phyloP scores from a whole-genome alignment of 64 coral and sea anemone genomes.

The Actinia equina region DNA sequence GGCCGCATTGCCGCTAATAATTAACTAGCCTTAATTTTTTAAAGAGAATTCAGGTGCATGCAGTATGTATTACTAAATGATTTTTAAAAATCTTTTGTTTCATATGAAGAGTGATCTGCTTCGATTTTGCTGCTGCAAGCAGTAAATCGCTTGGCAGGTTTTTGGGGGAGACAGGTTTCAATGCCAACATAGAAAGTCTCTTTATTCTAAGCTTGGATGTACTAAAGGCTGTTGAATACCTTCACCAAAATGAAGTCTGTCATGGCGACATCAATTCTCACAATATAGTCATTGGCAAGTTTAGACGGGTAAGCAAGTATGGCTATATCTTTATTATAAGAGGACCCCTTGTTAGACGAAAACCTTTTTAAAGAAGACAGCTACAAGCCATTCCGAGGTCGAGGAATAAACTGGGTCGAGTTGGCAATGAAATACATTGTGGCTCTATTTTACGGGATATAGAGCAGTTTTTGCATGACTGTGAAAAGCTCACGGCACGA shows the following conservation, averaged over 20 bases:
- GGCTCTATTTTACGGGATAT: no score
- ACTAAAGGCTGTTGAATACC: slow-evolving; percentile 64
- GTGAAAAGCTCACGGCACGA: no score
- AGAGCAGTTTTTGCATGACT: no score
- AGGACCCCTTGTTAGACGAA: no score
- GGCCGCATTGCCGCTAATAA: not conserved
- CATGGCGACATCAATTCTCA: slow-evolving; percentile 57
- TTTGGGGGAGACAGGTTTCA: slow-evolving; percentile 5
- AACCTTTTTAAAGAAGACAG: no score
- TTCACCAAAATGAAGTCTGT: slow-evolving; percentile 52
- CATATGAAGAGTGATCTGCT: not conserved
- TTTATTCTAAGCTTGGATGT: slow-evolving; percentile 45
- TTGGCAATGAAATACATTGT: no score
- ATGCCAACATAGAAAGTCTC: slow-evolving; percentile 26
- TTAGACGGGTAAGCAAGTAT: slow-evolving; percentile 42
- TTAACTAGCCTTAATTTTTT: no score
- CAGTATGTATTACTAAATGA: not conserved
- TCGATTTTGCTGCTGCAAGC: not conserved
- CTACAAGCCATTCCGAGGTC: no score
- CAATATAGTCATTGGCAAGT: slow-evolving; percentile 55
- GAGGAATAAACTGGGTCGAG: no score
- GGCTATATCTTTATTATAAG: no score
- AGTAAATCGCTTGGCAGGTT: not conserved
- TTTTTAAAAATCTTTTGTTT: not conserved
- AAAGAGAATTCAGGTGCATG: no score